Evolutionary conservation across 2,797 vertebrate genomes (phyloP).

Genomic region (Gobionotothen gibberifrons): DNA sequence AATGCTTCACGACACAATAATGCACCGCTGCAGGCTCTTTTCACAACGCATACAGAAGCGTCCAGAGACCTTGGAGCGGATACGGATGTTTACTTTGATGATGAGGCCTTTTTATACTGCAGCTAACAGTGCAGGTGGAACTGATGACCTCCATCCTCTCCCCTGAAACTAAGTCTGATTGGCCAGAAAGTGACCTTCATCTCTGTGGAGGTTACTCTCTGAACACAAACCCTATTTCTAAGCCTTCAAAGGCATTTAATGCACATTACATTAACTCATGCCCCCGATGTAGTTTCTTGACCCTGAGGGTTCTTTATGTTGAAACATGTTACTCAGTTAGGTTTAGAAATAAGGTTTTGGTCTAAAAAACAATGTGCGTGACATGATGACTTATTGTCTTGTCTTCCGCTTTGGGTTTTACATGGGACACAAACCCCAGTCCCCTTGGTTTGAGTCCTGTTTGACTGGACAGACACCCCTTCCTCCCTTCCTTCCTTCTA

Average conservation of each 20-base stretch:
- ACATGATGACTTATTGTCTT: too few relatives aligned
- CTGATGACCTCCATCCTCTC: not conserved
- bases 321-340: too few relatives aligned
- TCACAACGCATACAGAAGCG: not conserved
- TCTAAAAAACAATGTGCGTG: too few relatives aligned
- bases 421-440: too few relatives aligned
- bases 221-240: not conserved
- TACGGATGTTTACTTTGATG: slow-evolving; percentile 1
- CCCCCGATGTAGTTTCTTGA: too few relatives aligned
- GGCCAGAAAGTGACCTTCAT: slow-evolving; percentile 2
- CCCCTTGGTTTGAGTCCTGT: too few relatives aligned
- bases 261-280: too few relatives aligned
- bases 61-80: not conserved
- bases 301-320: too few relatives aligned
- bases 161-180: not conserved
- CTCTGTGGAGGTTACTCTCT: not conserved
- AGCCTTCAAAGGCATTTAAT: not conserved
- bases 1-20: not conserved
- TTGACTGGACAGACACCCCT: too few relatives aligned
- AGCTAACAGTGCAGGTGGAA: not conserved
- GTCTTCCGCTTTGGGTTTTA: too few relatives aligned
- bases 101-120: not conserved
- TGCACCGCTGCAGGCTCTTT: not conserved
- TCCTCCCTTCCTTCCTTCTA: too few relatives aligned
- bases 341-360: too few relatives aligned